Evolutionary conservation across 1,140 invertebrate species (phyloP), one percentile per base, ranked within the genome.

Genomic region (Contarinia nasturtii): DNA sequence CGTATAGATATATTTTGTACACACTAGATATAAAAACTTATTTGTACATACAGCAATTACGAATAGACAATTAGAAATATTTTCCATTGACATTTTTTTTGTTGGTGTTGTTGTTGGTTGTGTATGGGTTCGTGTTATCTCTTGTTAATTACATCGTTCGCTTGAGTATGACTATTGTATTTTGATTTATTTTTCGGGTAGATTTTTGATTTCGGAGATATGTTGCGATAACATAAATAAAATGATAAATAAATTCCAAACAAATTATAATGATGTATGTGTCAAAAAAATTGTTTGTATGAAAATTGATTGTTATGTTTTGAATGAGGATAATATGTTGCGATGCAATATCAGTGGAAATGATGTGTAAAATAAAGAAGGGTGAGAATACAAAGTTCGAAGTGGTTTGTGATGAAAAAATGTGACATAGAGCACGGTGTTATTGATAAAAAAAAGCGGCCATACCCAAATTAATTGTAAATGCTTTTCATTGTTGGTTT

Each of bases 181-280:
- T 7, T 3, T 40, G 18, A 40, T 40, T 40, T n/a, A 10, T 27
- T 27, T 27, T 27, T 27, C 10, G 27, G 27, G 27, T 27, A 27
- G 27, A 40, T 15, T 7, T 18, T 15, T 18, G 18, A 40, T 15
- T 18, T 7, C 18, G 14, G 37, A 40, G 37, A 40, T 14, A 15
- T 14, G 7, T 40, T 40, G 18, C 12, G 37, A 14, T 18, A 40
- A 40, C 14, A 14, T 15, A 15, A 40, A 40, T 40, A 18, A 19
- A 61, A 49, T 14, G 60, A 46, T 37, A 61, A 52, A 17, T 57
- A 57, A n/a, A 60, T 41, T 3, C 58, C 60, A 52, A n/a, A 27
- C 27, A 10, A 10, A 27, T 5, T 27, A 10, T 27, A 27, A 27
- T 27, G 27, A 62, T 7, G 60, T 33, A 10, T 55, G 58, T 8